Conservation (phyloP, 2,113 vertebrate genomes). For the Bujurquina vittata region DNA sequence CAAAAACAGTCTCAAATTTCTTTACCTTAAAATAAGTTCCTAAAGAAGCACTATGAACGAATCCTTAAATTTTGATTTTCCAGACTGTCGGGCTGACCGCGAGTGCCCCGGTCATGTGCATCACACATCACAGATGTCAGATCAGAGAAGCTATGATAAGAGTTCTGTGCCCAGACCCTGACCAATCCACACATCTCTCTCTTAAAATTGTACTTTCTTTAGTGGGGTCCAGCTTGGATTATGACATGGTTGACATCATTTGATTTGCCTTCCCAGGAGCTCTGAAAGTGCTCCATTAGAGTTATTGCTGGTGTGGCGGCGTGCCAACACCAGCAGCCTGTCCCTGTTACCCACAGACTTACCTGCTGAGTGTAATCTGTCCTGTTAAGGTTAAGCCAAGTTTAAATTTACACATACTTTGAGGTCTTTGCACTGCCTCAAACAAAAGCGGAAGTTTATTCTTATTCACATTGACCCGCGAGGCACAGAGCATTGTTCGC, state of each 20-base stretch:
- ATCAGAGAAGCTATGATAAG: constrained; percentile 30
- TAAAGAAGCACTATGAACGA: neutral
- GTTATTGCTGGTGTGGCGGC: constrained; percentile 62
- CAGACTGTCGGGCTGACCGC: neutral
- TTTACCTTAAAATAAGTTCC: neutral
- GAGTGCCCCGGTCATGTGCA: constrained; percentile 36
- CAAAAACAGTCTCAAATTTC: neutral
- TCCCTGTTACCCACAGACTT: constrained; percentile 61
- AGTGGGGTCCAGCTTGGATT: constrained; percentile 55
- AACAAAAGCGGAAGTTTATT: neutral
- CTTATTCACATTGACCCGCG: neutral
- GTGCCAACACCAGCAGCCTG: constrained; percentile 63
- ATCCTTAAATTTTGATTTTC: constrained; percentile 9
- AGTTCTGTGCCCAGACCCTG: neutral
- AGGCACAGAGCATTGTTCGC: neutral
- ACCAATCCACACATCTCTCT: neutral
- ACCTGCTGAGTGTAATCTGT: constrained; percentile 73
- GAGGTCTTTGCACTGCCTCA: neutral
- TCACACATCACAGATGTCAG: constrained; percentile 47
- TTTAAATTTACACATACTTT: constrained; percentile 50
- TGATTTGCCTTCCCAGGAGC: constrained; percentile 73
- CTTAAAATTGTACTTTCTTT: constrained; percentile 9
- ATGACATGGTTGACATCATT: constrained; percentile 69
- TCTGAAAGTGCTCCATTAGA: constrained; percentile 75
- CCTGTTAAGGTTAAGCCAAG: constrained; percentile 54